Evolutionary conservation across 2,888 invertebrate species (phyloP), one percentile per base, ranked within the genome.

Genomic region (Hofmannophila pseudospretella): DNA sequence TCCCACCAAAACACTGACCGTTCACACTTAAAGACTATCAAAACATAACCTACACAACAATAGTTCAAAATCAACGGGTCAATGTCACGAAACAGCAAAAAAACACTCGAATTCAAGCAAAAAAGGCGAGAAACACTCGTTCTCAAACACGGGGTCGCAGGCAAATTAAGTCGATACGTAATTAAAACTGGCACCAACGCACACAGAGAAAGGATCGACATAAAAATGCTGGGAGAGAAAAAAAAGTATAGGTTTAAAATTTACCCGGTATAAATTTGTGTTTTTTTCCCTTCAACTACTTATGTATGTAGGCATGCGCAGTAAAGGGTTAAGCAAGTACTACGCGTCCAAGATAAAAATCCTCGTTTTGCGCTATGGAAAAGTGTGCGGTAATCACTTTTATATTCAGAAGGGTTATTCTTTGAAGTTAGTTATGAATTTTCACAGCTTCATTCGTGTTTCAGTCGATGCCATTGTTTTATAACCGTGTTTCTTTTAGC

Each of bases 121-220:
- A 31, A 58, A 39, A 53, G 65, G 50, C 59, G 59, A 49, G 54
- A 48, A 63, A 64, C 61, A 61, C 64, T 56, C 59, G 58, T 62
- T 58, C 61, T 62, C 59, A 62, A 64, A 64, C 58, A 67, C 64
- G 51, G 72, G 64, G 67, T 70, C 74, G 74, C 67, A 73, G 67
- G 79, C 79, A 84, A 84, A 84, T 85, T 85, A 86, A 85, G 86
- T 87, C 87, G 80, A 87, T 87, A 86, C 85, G 82, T 86, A 87
- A 87, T 87, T 86, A 86, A 87, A 86, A 75, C 75, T 65, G 73
- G 71, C 74, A 74, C 64, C 52, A 10, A 76, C 85, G 69, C 85
- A 86, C 85, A 86, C 86, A 84, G 58, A 76, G 75, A 80, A 80
- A 84, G 78, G 68, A 67, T 75, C 82, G 77, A 82, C 84, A 80